Percentiles rank a stretch among this genome's conserved stretches.
These are phyloP conservation scores for Hystrix brachyura DNA, from an alignment of 2,113 vertebrate species.

Conservation along the genomic window DNA sequence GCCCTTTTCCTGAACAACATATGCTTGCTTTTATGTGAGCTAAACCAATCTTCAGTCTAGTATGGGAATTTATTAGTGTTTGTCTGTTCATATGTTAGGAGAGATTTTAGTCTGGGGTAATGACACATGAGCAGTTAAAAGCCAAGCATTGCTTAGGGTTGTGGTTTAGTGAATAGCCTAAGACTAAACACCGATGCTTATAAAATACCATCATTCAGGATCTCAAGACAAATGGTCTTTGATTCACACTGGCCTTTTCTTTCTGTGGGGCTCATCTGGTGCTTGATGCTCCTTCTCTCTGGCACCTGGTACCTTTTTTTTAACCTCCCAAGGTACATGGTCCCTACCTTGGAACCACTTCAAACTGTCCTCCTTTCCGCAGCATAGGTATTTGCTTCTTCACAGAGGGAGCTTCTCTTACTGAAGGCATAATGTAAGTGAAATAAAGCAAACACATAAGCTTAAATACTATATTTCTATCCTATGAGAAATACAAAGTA, in stretches of 20 bases:
- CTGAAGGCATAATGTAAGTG: neutral
- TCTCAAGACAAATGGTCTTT: neutral
- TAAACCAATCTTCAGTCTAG: neutral
- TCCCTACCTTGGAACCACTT: neutral
- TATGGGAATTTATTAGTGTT: neutral
- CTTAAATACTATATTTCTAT: neutral
- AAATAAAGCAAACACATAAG: neutral
- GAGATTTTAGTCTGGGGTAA: constrained; percentile 30
- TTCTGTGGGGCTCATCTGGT: neutral
- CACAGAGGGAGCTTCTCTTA: neutral
- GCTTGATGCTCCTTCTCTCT: neutral
- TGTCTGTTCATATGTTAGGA: neutral
- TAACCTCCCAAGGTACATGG: neutral
- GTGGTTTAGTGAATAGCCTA: neutral
- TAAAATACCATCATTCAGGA: neutral
- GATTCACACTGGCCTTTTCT: neutral
- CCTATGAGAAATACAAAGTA: neutral
- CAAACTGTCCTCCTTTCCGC: neutral
- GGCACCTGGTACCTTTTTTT: neutral
- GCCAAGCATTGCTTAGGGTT: neutral
- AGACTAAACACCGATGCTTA: neutral
- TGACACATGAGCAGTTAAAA: constrained; percentile 25
- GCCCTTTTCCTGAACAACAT: constrained; percentile 33
- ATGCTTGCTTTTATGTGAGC: constrained; percentile 39
- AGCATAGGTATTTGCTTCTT: neutral